Conservation (phyloP, 2,797 vertebrate genomes). For the Macrochelys suwanniensis region DNA sequence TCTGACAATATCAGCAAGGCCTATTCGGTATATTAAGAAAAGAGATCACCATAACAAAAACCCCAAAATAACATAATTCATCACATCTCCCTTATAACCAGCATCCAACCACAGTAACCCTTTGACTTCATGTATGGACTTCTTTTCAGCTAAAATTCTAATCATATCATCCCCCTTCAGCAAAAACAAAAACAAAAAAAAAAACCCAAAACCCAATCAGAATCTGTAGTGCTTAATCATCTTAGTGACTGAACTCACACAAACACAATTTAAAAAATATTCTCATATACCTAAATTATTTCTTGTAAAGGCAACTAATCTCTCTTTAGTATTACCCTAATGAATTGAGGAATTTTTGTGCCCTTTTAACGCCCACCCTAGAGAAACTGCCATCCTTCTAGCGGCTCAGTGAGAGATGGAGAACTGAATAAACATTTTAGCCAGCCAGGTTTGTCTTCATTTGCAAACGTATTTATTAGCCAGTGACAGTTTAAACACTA, state of each 20-base stretch:
- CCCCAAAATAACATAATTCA: background rate
- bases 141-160: conserved; percentile 43
- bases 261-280: background rate
- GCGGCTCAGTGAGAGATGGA: background rate
- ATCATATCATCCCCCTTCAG: conserved; percentile 34
- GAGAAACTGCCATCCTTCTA: background rate
- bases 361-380: background rate
- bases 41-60: conserved; percentile 51
- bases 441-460: background rate
- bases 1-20: conserved; percentile 43
- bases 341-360: background rate
- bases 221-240: conserved; percentile 22
- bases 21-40: conserved; percentile 60
- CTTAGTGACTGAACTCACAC: conserved; percentile 47
- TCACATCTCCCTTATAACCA: conserved; percentile 11
- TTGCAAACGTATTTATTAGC: fast-evolving
- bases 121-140: background rate
- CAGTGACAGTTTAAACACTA: fast-evolving
- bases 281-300: conserved; percentile 63
- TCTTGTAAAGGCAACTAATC: conserved; percentile 47
- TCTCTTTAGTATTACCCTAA: conserved; percentile 18
- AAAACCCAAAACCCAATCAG: conserved; percentile 45
- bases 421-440: background rate
- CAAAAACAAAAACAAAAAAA: background rate
- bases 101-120: conserved; percentile 10